Conservation (phyloP, 2,113 vertebrate species). For the Oreotrochilus melanogaster region DNA sequence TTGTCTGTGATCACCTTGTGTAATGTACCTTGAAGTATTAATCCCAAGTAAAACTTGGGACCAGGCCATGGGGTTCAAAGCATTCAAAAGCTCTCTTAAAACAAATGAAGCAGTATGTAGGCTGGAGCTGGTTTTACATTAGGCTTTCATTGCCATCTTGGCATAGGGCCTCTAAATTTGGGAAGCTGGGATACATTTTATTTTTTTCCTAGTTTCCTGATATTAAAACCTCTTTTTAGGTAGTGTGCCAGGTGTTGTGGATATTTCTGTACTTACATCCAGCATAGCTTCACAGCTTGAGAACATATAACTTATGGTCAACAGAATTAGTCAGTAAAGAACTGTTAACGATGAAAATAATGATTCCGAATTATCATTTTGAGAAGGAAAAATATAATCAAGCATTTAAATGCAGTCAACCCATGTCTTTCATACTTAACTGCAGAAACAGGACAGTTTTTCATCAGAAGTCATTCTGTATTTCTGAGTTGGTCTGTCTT, state of each 20-base stretch:
- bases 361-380: background rate
- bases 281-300: background rate
- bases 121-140: background rate
- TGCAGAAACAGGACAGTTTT: background rate
- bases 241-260: background rate
- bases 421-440: background rate
- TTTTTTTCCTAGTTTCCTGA: background rate
- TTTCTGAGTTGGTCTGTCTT: background rate
- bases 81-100: background rate
- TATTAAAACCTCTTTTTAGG: background rate
- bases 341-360: background rate
- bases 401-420: background rate
- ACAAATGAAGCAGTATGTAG: background rate
- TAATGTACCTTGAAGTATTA: background rate
- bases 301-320: background rate
- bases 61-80: background rate
- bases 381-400: fast-evolving
- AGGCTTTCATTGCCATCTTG: background rate
- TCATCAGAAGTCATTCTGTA: background rate
- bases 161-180: background rate
- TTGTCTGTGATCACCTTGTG: background rate
- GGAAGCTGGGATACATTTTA: background rate
- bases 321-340: background rate
- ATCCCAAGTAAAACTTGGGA: background rate
- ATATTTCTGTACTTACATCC: background rate